These are phyloP conservation scores for Eriosoma lanigerum DNA, from an alignment of 1,140 invertebrate species.

Conservation along the genomic window DNA sequence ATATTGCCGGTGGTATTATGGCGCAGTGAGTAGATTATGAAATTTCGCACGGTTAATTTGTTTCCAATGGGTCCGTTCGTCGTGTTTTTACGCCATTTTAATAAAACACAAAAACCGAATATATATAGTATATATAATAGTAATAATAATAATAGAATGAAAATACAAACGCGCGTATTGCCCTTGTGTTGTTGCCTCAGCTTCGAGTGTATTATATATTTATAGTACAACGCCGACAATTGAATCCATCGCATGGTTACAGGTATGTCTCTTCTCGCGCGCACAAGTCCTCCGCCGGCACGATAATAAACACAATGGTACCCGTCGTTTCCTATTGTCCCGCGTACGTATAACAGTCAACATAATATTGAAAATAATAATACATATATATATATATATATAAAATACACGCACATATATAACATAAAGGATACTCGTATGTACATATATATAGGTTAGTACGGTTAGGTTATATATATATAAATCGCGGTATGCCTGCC, in stretches of 20 bases:
- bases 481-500: too few relatives aligned
- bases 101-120: background rate
- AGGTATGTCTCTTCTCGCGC: conserved; percentile 36
- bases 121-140: background rate
- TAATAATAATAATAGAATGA: background rate
- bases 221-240: conserved; percentile 31
- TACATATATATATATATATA: too few relatives aligned
- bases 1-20: background rate
- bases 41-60: conserved; percentile 46
- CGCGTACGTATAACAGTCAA: background rate
- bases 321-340: conserved; percentile 43
- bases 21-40: conserved; percentile 25
- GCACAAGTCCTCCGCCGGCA: background rate
- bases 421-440: background rate
- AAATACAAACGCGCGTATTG: conserved; percentile 6
- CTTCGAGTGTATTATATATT: conserved; percentile 6
- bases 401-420: background rate
- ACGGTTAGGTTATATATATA: too few relatives aligned
- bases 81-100: conserved; percentile 34
- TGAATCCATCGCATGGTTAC: conserved; percentile 14
- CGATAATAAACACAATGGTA: conserved; percentile 30
- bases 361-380: too few relatives aligned
- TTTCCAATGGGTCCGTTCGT: conserved; percentile 3
- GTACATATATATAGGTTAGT: too few relatives aligned
- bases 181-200: background rate